These are phyloP conservation scores for Xiphorhynchus erythropygius DNA, from an alignment of 2,797 vertebrate species.

Conservation along the genomic window DNA sequence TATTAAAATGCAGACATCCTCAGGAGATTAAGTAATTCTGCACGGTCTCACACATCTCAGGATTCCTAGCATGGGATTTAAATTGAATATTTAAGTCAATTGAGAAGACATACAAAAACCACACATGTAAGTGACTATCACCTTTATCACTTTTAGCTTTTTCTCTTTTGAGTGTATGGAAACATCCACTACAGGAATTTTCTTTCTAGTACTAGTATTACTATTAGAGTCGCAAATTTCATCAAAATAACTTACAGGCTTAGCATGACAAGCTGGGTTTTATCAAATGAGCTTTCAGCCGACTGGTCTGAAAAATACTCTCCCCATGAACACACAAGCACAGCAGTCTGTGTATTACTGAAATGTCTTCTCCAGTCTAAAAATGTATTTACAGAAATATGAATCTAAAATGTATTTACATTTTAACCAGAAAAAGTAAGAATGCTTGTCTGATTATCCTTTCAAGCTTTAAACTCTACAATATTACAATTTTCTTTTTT, in stretches of 20 bases:
- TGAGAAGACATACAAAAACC: background rate
- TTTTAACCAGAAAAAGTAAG: background rate
- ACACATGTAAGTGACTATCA: background rate
- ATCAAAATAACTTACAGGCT: background rate
- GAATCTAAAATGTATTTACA: background rate
- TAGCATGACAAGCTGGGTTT: background rate
- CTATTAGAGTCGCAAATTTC: background rate
- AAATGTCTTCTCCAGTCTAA: background rate
- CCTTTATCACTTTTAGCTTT: background rate
- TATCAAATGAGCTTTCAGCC: background rate
- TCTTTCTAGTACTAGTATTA: background rate
- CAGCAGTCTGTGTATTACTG: background rate
- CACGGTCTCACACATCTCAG: background rate
- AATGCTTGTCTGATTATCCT: background rate
- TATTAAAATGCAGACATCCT: background rate
- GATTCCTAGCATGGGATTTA: background rate
- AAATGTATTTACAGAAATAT: background rate
- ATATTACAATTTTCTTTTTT: background rate
- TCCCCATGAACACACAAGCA: background rate
- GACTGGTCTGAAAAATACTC: background rate
- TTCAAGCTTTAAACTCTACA: background rate
- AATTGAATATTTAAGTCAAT: background rate
- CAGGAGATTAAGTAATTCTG: background rate
- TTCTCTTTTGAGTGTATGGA: background rate
- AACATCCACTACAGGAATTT: background rate